Percentiles rank a stretch among this genome's conserved stretches.
These are phyloP conservation scores for Poecilobothrus nobilitatus DNA, from an alignment of 2,888 invertebrate genomes.

Conservation along the genomic window DNA sequence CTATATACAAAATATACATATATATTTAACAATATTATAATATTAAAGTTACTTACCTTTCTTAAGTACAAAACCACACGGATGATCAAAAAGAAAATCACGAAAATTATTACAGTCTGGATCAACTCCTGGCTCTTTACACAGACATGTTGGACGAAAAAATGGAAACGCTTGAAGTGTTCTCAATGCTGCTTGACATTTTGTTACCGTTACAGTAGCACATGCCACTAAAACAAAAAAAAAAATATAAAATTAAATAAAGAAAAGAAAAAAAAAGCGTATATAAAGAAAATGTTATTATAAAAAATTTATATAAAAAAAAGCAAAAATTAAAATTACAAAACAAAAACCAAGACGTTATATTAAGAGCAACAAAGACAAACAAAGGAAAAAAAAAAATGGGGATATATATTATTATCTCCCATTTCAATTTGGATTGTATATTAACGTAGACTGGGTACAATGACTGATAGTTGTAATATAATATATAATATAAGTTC, in stretches of 20 bases:
- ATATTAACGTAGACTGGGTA: too few relatives aligned
- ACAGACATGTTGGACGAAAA: slow-evolving; percentile 88
- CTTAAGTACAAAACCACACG: slow-evolving; percentile 80
- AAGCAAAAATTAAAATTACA: too few relatives aligned
- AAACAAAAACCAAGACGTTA: too few relatives aligned
- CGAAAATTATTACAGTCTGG: slow-evolving; percentile 88
- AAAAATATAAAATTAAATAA: not conserved
- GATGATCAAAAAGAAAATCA: slow-evolving; percentile 88
- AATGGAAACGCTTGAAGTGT: slow-evolving; percentile 86
- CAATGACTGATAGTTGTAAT: too few relatives aligned
- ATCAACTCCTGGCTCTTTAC: slow-evolving; percentile 82
- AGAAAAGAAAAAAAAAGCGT: not conserved
- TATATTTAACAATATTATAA: slow-evolving; percentile 8
- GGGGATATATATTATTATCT: too few relatives aligned
- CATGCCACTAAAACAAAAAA: slow-evolving; percentile 69
- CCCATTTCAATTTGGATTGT: too few relatives aligned
- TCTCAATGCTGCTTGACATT: slow-evolving; percentile 83
- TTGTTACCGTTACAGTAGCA: slow-evolving; percentile 85
- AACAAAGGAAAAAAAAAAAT: too few relatives aligned
- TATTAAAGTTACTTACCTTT: slow-evolving; percentile 57
- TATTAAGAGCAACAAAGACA: too few relatives aligned
- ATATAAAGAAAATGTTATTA: not conserved
- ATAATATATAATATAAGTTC: too few relatives aligned
- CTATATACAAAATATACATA: not conserved
- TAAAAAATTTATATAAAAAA: not conserved